Conservation (phyloP, 2,113 vertebrate genomes). For the Microcebus griseorufus region DNA sequence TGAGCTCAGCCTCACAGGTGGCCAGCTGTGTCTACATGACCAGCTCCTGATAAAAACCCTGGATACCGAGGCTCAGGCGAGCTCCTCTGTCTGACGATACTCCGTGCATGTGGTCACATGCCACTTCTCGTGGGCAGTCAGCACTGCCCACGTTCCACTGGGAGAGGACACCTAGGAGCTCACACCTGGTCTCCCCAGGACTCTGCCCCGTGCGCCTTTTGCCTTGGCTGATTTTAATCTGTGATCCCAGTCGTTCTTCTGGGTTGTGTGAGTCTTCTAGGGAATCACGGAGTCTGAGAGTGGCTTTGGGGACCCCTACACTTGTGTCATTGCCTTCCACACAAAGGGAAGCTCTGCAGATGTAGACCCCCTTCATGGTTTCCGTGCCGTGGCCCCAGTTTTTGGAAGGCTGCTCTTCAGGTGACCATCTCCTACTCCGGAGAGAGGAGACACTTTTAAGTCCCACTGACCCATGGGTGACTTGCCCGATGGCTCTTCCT, state of each 20-base stretch:
- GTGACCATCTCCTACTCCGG: neutral
- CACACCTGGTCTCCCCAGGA: neutral
- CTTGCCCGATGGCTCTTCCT: neutral
- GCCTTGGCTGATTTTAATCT: neutral
- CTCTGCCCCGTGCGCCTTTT: neutral
- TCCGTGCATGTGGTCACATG: accelerated
- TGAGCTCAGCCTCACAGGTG: neutral
- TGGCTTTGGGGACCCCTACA: neutral
- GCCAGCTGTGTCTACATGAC: neutral
- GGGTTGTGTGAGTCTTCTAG: neutral
- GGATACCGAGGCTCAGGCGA: accelerated
- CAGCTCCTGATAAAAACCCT: neutral
- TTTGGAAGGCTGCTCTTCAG: neutral
- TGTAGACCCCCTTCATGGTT: neutral
- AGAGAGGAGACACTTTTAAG: neutral
- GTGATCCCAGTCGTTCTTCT: neutral
- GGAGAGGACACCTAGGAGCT: neutral
- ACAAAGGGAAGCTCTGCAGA: neutral
- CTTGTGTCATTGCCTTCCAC: neutral
- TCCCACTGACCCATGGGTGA: neutral
- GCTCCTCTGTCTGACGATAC: neutral
- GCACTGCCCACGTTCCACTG: neutral
- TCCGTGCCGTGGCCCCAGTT: neutral
- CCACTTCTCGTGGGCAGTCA: neutral
- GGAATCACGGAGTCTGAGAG: neutral